A percentile compares a stretch with the other conserved stretches of the same genome.
Conservation (phyloP, 2,797 vertebrate species). For the Cynodonichthys magdalenae region DNA sequence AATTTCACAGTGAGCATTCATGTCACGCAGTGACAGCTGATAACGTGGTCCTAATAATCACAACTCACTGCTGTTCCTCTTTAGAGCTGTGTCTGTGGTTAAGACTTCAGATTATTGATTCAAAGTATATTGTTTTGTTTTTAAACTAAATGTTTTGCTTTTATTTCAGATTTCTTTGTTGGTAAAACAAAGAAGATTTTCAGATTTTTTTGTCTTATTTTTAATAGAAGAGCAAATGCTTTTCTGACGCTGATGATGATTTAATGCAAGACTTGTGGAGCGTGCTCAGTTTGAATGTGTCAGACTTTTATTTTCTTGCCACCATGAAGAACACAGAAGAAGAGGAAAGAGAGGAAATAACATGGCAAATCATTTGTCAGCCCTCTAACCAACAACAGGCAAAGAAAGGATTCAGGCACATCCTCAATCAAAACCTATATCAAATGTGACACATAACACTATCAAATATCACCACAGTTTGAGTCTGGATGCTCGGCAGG, state of each 20-base stretch:
- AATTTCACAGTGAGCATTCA: conserved; percentile 72
- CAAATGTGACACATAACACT: conserved; percentile 69
- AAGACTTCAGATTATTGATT: conserved; percentile 25
- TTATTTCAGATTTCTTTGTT: conserved; percentile 5
- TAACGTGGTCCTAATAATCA: conserved; percentile 63
- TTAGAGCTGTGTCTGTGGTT: conserved; percentile 16
- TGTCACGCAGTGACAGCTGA: conserved; percentile 70
- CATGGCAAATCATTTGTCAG: conserved; percentile 33
- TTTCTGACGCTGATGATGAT: conserved; percentile 8
- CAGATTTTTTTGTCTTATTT: background rate
- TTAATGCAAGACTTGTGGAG: background rate
- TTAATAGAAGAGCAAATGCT: background rate
- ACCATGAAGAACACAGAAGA: background rate
- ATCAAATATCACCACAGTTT: conserved; percentile 66
- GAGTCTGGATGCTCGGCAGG: conserved; percentile 51
- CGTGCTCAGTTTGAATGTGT: conserved; percentile 1
- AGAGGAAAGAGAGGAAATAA: conserved; percentile 13
- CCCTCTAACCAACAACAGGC: conserved; percentile 54
- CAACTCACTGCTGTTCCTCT: conserved; percentile 42
- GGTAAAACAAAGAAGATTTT: background rate
- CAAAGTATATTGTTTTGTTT: conserved; percentile 15
- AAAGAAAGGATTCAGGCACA: conserved; percentile 49
- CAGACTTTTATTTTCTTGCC: conserved; percentile 1
- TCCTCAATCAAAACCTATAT: conserved; percentile 52
- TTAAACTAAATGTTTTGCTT: conserved; percentile 8